A percentile compares a stretch with the other conserved stretches of the same genome.
Conservation (phyloP, 1,140 invertebrate species). For the Bombus haemorrhoidalis region DNA sequence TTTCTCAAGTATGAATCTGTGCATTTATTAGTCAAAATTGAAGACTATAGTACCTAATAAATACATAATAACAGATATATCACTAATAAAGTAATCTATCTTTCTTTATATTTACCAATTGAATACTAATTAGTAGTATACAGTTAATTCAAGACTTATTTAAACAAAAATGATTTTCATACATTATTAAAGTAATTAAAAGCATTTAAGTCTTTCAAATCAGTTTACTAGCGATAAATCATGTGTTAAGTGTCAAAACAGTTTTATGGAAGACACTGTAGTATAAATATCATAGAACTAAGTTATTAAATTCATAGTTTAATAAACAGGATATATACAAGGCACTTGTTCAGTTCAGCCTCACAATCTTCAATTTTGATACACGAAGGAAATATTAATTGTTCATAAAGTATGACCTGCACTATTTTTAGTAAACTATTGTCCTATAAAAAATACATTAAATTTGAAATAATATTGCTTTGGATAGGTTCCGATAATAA, state of each 20-base stretch:
- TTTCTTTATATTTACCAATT: background rate
- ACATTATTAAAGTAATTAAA: background rate
- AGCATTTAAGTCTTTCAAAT: background rate
- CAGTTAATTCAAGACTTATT: background rate
- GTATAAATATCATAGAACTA: background rate
- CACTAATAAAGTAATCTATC: background rate
- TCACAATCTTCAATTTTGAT: conserved; percentile 32
- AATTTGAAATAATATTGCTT: conserved; percentile 29
- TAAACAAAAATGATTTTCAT: background rate
- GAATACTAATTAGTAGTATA: background rate
- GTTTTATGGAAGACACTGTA: conserved; percentile 33
- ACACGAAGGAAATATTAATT: background rate
- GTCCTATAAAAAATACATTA: background rate
- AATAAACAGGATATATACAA: conserved; percentile 35
- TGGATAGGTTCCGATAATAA: background rate
- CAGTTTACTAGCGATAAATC: conserved; percentile 6
- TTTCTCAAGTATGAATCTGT: background rate
- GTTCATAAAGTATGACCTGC: conserved; percentile 1
- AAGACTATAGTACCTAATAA: conserved; percentile 18
- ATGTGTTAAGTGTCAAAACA: conserved; percentile 5
- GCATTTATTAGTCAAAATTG: conserved; percentile 3
- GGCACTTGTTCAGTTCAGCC: conserved; percentile 38
- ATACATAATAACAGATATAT: conserved; percentile 7
- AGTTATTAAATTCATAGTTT: conserved; percentile 37
- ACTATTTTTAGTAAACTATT: background rate